Base-by-base conservation (phyloP, 2,888 invertebrate genomes). In the Rhodophaea formosa region DNA sequence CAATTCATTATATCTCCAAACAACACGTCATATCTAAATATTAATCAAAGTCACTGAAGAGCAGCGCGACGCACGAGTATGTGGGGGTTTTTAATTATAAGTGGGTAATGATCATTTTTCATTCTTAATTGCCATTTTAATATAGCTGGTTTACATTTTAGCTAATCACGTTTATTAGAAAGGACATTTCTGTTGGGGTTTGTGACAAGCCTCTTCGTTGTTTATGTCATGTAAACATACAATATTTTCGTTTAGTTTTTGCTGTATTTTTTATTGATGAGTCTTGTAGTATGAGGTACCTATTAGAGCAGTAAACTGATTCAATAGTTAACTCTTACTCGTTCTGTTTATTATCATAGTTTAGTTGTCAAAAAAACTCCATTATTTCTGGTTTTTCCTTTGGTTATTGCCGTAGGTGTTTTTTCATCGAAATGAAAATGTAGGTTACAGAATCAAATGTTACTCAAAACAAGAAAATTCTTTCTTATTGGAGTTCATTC, bases 101-200 rank as follows among this genome's bases (percentile, higher is more conserved):
- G 76, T 76, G 79, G 65, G 80, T 82, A 86, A 85, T 86, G 78
- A 88, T 88, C 88, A 90, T 91, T 91, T 88, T 90, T 91, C 91
- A 91, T 86, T 78, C 84, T 77, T 87, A 89, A 90, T 89, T 86
- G 88, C 82, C 80, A 79, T 84, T 85, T 82, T 77, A 79, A 78
- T 81, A 69, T 67, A 68, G 65, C 70, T 69, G 70, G 73, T 70
- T 71, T 70, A 71, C 79, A 77, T 85, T 87, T 80, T 79, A 79
- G 77, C 83, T 86, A 87, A 89, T 89, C 85, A 88, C 77, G 79
- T 75, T 87, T 85, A 83, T 79, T 75, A 74, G 67, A 70, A 69
- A 74, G 75, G 76, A 81, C 76, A 76, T 74, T 74, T 66, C 60
- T 16, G 14, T 14, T 51, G 35, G 51, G 69, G 69, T 70, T 72